Percentiles rank a stretch among this genome's conserved stretches.
phyloP scores from a whole-genome alignment of 2,113 vertebrate species.

The Machaerirhynchus nigripectus region DNA sequence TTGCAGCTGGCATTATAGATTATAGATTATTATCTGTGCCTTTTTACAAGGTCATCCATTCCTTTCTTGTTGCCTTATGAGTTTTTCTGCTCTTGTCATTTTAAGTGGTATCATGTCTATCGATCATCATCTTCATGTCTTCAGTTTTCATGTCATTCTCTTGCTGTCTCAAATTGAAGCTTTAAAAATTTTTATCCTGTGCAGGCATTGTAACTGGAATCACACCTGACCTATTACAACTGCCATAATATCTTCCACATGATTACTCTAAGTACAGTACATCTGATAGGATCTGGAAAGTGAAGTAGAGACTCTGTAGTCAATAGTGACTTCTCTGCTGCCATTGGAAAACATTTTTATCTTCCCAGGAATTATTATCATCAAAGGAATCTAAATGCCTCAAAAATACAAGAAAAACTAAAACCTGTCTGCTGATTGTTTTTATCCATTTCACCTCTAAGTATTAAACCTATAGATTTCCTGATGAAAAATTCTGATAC shows the following conservation, averaged over 20 bases:
- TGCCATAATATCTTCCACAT: conserved; percentile 13
- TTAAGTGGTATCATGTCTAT: conserved; percentile 42
- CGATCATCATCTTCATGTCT: conserved; percentile 43
- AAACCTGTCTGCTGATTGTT: not conserved
- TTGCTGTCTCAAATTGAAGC: conserved; percentile 40
- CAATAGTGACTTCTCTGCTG: not conserved
- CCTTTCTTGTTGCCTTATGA: conserved; percentile 6
- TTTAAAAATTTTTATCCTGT: conserved; percentile 56
- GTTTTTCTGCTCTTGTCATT: conserved; percentile 43
- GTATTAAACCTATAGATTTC: not conserved
- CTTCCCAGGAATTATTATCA: not conserved
- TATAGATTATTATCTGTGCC: conserved; percentile 42
- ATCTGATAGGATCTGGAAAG: conserved; percentile 16
- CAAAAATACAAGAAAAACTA: not conserved
- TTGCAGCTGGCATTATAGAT: conserved; percentile 18
- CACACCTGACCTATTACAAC: conserved; percentile 20
- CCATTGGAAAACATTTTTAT: not conserved
- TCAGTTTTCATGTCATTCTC: conserved; percentile 48
- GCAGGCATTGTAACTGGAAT: conserved; percentile 43
- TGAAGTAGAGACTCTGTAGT: not conserved
- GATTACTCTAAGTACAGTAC: conserved; percentile 27
- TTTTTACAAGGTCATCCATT: conserved; percentile 54
- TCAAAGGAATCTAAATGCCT: not conserved
- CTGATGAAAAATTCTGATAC: not conserved
- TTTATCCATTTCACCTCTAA: not conserved